Conservation (phyloP, 1,140 invertebrate species). For the Plodia interpunctella region DNA sequence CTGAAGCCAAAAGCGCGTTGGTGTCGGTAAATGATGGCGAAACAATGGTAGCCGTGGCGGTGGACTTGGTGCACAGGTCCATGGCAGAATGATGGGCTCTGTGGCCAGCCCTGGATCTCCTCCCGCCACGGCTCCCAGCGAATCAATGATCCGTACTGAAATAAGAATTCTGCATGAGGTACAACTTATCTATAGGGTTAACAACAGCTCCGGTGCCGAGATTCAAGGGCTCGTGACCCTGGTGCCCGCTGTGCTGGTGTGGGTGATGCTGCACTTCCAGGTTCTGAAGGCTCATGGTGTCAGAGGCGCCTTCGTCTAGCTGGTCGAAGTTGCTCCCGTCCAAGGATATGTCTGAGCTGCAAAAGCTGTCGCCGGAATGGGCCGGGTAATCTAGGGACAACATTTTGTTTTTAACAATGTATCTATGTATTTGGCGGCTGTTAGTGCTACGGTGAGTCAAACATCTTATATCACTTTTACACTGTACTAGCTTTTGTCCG, state of each 20-base stretch:
- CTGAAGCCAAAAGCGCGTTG: background rate
- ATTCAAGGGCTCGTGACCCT: conserved; percentile 77
- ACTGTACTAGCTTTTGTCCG: too few relatives aligned
- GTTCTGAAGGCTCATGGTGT: conserved; percentile 85
- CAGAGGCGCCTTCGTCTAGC: conserved; percentile 87
- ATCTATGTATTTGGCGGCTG: background rate
- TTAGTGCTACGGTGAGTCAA: background rate
- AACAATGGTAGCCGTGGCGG: conserved; percentile 43
- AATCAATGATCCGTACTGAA: conserved; percentile 85
- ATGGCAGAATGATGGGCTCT: conserved; percentile 34
- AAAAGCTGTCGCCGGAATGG: conserved; percentile 92
- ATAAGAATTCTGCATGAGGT: conserved; percentile 98
- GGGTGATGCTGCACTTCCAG: conserved; percentile 79
- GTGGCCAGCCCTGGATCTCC: conserved; percentile 21
- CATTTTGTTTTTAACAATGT: background rate
- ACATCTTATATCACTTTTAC: background rate
- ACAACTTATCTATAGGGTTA: conserved; percentile 98
- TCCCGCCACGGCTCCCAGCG: conserved; percentile 33
- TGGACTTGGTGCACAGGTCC: conserved; percentile 38
- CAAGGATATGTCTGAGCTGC: conserved; percentile 91
- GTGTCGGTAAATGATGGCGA: conserved; percentile 24
- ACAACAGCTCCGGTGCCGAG: conserved; percentile 81
- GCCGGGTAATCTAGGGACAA: conserved; percentile 86
- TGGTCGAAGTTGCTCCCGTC: conserved; percentile 90
- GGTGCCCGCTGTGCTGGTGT: conserved; percentile 76